Evolutionary conservation across 2,797 vertebrate genomes (phyloP).

Genomic region (Syndactyla subalaris): DNA sequence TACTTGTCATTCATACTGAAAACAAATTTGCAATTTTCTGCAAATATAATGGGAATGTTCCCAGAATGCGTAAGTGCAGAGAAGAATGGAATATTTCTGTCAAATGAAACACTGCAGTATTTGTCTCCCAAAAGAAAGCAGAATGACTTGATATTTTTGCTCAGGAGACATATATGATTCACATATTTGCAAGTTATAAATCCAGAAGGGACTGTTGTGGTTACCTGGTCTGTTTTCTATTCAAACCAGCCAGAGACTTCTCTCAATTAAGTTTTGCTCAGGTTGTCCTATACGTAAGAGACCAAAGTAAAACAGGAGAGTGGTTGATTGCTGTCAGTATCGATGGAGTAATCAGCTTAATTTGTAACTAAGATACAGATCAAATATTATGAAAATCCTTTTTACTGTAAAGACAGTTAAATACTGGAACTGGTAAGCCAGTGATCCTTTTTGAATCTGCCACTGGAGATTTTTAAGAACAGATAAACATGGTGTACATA

Average conservation of each 20-base stretch:
- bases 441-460: constrained; percentile 3
- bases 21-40: constrained; percentile 66
- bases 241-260: neutral
- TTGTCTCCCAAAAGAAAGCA: neutral
- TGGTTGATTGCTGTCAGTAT: neutral
- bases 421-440: neutral
- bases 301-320: neutral
- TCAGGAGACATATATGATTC: neutral
- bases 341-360: constrained; percentile 6
- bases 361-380: constrained; percentile 18
- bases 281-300: neutral
- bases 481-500: neutral
- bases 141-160: neutral
- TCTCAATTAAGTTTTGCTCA: neutral
- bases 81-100: constrained; percentile 44
- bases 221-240: neutral
- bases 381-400: constrained; percentile 35
- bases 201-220: neutral
- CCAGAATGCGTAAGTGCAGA: constrained; percentile 24
- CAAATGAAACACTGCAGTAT: constrained; percentile 1
- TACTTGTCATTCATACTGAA: constrained; percentile 65
- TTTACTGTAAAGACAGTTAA: constrained; percentile 1
- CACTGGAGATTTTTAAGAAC: neutral
- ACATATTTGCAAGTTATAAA: neutral
- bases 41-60: constrained; percentile 63